Evolutionary conservation across 2,888 invertebrate species (phyloP).

Genomic region (Podotricha telesiphe): DNA sequence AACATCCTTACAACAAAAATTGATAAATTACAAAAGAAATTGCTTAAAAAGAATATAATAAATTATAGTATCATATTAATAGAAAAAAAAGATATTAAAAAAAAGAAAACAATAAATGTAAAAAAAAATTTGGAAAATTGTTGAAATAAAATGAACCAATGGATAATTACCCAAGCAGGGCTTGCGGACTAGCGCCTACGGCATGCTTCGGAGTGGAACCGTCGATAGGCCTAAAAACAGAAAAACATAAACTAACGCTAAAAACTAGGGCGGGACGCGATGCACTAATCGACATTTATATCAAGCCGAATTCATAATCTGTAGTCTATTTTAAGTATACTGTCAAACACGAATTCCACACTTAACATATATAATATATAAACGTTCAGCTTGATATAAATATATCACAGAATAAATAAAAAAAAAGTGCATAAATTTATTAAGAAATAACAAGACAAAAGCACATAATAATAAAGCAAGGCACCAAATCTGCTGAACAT

Average conservation of each 20-base stretch:
- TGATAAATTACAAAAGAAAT: background rate
- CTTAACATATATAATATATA: background rate
- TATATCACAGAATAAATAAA: slow-evolving; percentile 18
- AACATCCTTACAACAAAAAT: slow-evolving; percentile 5
- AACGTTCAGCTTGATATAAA: slow-evolving; percentile 43
- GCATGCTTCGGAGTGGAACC: slow-evolving; percentile 83
- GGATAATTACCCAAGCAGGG: slow-evolving; percentile 86
- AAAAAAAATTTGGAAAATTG: slow-evolving; percentile 4
- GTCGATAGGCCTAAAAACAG: slow-evolving; percentile 87
- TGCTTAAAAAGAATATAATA: background rate
- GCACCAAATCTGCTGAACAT: slow-evolving; percentile 19
- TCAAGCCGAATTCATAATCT: slow-evolving; percentile 39
- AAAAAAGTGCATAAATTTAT: slow-evolving; percentile 34
- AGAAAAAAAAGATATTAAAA: background rate
- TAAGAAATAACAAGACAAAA: slow-evolving; percentile 32
- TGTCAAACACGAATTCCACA: background rate
- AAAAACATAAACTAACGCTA: slow-evolving; percentile 79
- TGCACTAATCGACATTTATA: slow-evolving; percentile 45
- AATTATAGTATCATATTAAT: background rate
- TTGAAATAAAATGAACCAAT: slow-evolving; percentile 45
- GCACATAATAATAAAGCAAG: slow-evolving; percentile 35
- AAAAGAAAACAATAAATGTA: background rate
- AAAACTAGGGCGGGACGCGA: slow-evolving; percentile 59
- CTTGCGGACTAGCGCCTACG: slow-evolving; percentile 83
- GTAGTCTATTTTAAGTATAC: background rate